Evolutionary conservation across 2,888 invertebrate genomes (phyloP), one percentile per base, ranked within the genome.

Genomic region (Drosophila helvetica): DNA sequence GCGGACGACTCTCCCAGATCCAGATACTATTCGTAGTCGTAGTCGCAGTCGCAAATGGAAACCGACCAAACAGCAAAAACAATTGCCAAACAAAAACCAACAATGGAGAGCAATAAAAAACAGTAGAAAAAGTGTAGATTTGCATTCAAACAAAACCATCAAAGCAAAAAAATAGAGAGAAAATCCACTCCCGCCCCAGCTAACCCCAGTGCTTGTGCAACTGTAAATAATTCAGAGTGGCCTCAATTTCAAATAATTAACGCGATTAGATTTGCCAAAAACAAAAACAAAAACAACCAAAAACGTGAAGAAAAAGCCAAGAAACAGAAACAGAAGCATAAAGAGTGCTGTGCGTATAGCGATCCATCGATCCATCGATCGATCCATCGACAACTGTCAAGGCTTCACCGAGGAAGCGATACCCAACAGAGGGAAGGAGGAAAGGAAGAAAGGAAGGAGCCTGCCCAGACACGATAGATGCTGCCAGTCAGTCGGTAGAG

Each of bases 81-180:
- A 71, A 78, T 78, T 68, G 74, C 57, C 51, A 19, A 69, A 42
- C 57, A 64, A 82, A 75, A 69, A 42, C 55, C 62, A 82, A 75
- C 86, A 81, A 83, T 80, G 69, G 86, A 77, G 73, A 77, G 75
- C 81, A 38, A 38, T 38, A 69, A 67, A 64, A 64, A 47, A 56
- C 45, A 46, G 54, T 53, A 59, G n/a, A 33, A 52, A 62, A 53
- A 52, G 51, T 62, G 53, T 57, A 68, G 68, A 83, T 86, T 82
- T 80, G 75, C 86, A 80, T 83, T 75, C 64, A 52, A 65, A 42
- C 48, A 58, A 64, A 27, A 27, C 30, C 42, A 15, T n/a, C n/a
- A 27, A 42, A 52, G 47, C 10, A n/a, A 15, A 45, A 9, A 17
- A 47, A 33, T 10, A 42, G 42, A 18, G 27, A 38, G 22, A 43